Evolutionary conservation across 2,888 invertebrate species (phyloP), one percentile per base, ranked within the genome.

Genomic region (Sarcophaga rosellei): DNA sequence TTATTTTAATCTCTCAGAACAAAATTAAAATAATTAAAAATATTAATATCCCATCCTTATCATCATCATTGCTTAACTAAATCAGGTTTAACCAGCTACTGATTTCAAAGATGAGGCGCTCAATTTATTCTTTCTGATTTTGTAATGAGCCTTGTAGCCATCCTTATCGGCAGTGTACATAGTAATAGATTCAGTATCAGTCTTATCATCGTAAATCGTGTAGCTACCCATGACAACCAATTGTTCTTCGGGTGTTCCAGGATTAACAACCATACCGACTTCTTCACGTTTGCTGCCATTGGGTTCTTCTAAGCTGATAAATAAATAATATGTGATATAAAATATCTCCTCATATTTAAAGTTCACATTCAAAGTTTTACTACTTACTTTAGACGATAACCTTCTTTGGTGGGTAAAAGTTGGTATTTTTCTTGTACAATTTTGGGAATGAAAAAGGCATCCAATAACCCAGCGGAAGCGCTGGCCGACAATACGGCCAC

Each of bases 111-210:
- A 88, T 69, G 91, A 88, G 4, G 90, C 79, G 86, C 90, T 89
- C 81, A 92, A 85, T 86, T 91, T 92, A 66, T 92, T 91, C 53
- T 91, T 92, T 88, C 92, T 93, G 45, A 92, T 88, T 87, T 88
- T 87, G 47, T 91, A 91, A 35, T 91, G 90, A 3, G 93, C 81
- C 63, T 91, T 91, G 87, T 93, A 93, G 72, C 93, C 93, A 87
- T 92, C 91, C 86, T 93, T 93, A 74, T 93, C 93, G 74, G 93
- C 93, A 4, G 92, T 93, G 87, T 93, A 93, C 92, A 93, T 92
- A 10, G 92, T 92, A 4, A 91, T 89, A 15, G 92, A 91, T 21
- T 92, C 92, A 47, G 87, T 91, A 1, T 91, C 90, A 74, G 92
- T 91, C 82, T 91, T 91, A 84, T 92, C 91, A 85, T 92, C 91